These are phyloP conservation scores for Polypterus bichir DNA, from an alignment of 2,113 vertebrate species.

Conservation along the genomic window DNA sequence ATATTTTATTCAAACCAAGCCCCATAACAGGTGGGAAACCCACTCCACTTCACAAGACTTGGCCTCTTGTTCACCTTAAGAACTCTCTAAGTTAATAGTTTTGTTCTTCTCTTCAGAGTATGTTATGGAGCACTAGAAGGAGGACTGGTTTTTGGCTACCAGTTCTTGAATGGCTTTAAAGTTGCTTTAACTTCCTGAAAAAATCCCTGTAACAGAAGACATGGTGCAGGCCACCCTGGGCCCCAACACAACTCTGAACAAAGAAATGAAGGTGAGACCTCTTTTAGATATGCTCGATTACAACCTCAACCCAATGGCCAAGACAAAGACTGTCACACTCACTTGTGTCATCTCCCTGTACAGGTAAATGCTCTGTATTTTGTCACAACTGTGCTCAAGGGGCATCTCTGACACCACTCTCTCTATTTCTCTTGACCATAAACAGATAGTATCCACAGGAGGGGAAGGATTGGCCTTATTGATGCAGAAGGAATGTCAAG, in stretches of 20 bases:
- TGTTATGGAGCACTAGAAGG: slow-evolving; percentile 31
- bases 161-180: slow-evolving; percentile 42
- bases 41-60: too few species aligned
- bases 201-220: slow-evolving; percentile 38
- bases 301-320: too few species aligned
- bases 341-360: background rate
- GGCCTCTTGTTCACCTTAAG: too few species aligned
- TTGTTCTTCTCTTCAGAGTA: slow-evolving; percentile 22
- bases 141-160: slow-evolving; percentile 45
- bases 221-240: slow-evolving; percentile 36
- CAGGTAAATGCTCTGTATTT: background rate
- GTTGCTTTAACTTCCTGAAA: slow-evolving; percentile 29
- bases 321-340: too few species aligned
- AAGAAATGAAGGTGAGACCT: slow-evolving; percentile 33
- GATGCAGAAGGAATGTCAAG: slow-evolving; percentile 41
- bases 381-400: too few species aligned
- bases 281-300: too few species aligned
- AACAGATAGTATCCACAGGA: slow-evolving; percentile 42
- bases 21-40: slow-evolving; percentile 41
- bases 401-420: too few species aligned
- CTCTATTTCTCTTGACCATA: too few species aligned
- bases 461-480: slow-evolving; percentile 35
- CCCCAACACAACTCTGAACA: slow-evolving; percentile 25
- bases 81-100: too few species aligned
- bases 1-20: slow-evolving; percentile 64